A percentile compares a stretch with the other conserved stretches of the same genome.
Conservation (phyloP, 2,888 invertebrate species). For the Belgica antarctica region DNA sequence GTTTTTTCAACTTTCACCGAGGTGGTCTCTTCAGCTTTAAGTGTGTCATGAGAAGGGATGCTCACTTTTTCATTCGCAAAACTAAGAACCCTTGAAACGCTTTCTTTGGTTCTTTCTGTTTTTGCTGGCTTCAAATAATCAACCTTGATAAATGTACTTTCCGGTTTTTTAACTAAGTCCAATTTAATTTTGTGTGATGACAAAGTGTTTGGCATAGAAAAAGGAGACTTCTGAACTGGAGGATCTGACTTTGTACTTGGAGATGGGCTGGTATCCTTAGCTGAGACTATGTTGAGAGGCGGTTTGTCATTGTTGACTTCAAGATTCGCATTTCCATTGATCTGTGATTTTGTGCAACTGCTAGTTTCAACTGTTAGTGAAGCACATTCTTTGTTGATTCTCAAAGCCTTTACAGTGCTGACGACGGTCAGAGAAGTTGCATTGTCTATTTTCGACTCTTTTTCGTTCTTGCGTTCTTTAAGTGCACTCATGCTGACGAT, state of each 20-base stretch:
- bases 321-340: too few relatives aligned
- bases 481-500: too few relatives aligned
- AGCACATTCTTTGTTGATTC: too few relatives aligned
- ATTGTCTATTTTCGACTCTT: too few relatives aligned
- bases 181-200: conserved; percentile 12
- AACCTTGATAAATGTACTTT: conserved; percentile 46
- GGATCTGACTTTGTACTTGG: conserved; percentile 7
- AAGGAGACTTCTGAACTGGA: not conserved
- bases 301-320: too few relatives aligned
- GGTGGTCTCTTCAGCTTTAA: not conserved
- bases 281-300: too few relatives aligned
- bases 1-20: not conserved
- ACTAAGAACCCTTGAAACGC: conserved; percentile 52
- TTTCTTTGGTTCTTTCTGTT: conserved; percentile 50
- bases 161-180: conserved; percentile 2
- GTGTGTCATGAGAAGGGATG: too few relatives aligned
- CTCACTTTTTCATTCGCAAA: conserved; percentile 47
- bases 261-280: not conserved
- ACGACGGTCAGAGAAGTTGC: too few relatives aligned
- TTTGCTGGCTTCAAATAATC: conserved; percentile 46
- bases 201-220: not conserved
- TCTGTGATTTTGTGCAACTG: too few relatives aligned
- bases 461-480: too few relatives aligned
- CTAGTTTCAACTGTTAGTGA: too few relatives aligned
- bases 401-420: too few relatives aligned